A percentile compares a stretch with the other conserved stretches of the same genome.
These are phyloP conservation scores for Datnioides undecimradiatus DNA, from an alignment of 2,113 vertebrate genomes.

Conservation along the genomic window DNA sequence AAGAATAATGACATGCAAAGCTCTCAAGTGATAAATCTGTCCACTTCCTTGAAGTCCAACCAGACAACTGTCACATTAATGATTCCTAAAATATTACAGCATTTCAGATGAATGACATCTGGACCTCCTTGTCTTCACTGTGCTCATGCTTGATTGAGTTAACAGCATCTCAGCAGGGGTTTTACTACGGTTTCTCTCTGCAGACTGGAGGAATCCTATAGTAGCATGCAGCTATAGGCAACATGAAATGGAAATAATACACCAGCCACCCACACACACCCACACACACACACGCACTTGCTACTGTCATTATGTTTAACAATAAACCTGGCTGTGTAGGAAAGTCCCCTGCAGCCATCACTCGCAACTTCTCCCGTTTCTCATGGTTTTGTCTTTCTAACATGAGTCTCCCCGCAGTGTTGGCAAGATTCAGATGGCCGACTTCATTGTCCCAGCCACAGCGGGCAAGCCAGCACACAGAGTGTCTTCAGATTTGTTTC, in stretches of 20 bases:
- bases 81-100: conserved; percentile 40
- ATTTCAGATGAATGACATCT: conserved; percentile 28
- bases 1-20: conserved; percentile 12
- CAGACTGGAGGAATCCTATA: conserved; percentile 16
- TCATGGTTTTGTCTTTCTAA: conserved; percentile 8
- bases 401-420: neutral
- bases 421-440: neutral
- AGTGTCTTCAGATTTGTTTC: conserved; percentile 1
- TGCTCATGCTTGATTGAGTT: conserved; percentile 39
- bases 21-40: conserved; percentile 29
- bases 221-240: conserved; percentile 28
- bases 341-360: conserved; percentile 29
- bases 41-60: conserved; percentile 21
- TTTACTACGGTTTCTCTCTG: conserved; percentile 38
- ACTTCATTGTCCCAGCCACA: conserved; percentile 15
- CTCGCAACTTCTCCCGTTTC: conserved; percentile 3
- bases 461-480: neutral
- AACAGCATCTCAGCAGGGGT: conserved; percentile 34
- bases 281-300: conserved; percentile 9
- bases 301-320: conserved; percentile 56
- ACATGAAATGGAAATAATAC: conserved; percentile 47
- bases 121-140: conserved; percentile 36
- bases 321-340: conserved; percentile 27
- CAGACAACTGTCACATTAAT: conserved; percentile 41
- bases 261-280: conserved; percentile 9